These are phyloP conservation scores for Mesoclemmys tuberculata DNA, from an alignment of 2,113 vertebrate genomes.

Conservation along the genomic window DNA sequence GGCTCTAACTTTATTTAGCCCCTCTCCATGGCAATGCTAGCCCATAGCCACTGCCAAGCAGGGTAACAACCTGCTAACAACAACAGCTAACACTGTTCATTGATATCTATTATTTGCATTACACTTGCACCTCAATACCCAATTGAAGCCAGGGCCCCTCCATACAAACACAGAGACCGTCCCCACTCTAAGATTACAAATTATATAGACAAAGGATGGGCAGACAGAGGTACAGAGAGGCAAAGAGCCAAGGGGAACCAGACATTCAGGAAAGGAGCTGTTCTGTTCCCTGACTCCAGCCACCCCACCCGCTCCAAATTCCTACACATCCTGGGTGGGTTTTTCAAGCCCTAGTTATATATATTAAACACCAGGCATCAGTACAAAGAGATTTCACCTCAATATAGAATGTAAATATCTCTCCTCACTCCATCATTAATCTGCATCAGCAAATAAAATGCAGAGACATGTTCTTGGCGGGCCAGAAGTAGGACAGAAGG, in stretches of 20 bases:
- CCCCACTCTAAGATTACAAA: background rate
- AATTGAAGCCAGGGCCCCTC: background rate
- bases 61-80: background rate
- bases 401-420: background rate
- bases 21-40: background rate
- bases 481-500: background rate
- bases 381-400: background rate
- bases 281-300: background rate
- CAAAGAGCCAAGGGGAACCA: rapidly evolving
- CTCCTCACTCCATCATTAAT: background rate
- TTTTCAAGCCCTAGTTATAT: background rate
- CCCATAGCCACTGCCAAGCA: background rate
- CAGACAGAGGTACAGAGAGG: background rate
- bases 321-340: background rate
- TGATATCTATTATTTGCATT: background rate
- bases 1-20: background rate
- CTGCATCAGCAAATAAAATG: background rate
- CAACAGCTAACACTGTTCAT: background rate
- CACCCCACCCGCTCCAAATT: background rate
- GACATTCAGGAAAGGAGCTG: rapidly evolving
- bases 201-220: background rate
- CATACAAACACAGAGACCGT: background rate
- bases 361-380: background rate
- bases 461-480: background rate
- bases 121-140: background rate